phyloP scores from a whole-genome alignment of 23 tunicate genomes.

The Styela clava region DNA sequence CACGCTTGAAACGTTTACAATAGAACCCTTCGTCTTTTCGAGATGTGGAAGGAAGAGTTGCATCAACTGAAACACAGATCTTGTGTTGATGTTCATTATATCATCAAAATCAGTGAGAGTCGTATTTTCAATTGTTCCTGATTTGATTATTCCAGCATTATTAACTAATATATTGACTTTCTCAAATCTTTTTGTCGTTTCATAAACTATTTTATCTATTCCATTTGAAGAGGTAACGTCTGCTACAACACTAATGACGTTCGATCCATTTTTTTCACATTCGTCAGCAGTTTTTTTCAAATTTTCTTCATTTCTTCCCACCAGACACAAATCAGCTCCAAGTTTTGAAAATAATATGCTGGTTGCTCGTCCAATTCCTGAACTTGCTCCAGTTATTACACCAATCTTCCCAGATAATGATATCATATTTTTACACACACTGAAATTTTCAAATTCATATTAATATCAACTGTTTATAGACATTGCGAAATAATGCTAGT shows the following conservation, averaged over 20 bases:
- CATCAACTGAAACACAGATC: slow-evolving; percentile 58
- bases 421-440: too few relatives aligned
- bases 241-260: slow-evolving; percentile 39
- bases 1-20: slow-evolving; percentile 61
- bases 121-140: slow-evolving; percentile 59
- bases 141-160: slow-evolving; percentile 53
- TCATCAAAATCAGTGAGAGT: slow-evolving; percentile 31
- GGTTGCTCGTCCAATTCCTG: slow-evolving; percentile 68
- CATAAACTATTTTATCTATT: slow-evolving; percentile 16
- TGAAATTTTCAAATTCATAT: too few relatives aligned
- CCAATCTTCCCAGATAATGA: not conserved
- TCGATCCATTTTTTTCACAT: slow-evolving; percentile 33
- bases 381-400: slow-evolving; percentile 46
- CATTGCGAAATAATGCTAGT: too few relatives aligned
- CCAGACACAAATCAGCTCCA: slow-evolving; percentile 45
- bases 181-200: slow-evolving; percentile 10
- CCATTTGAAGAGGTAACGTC: slow-evolving; percentile 20
- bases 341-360: slow-evolving; percentile 58
- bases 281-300: slow-evolving; percentile 35
- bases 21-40: slow-evolving; percentile 27
- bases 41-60: slow-evolving; percentile 41
- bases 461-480: too few relatives aligned
- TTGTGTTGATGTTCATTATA: slow-evolving; percentile 40
- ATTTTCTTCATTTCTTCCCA: slow-evolving; percentile 51
- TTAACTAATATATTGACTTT: slow-evolving; percentile 44